Evolutionary conservation across 2,113 vertebrate genomes (phyloP), one percentile per base, ranked within the genome.

Genomic region (Galbula dea): DNA sequence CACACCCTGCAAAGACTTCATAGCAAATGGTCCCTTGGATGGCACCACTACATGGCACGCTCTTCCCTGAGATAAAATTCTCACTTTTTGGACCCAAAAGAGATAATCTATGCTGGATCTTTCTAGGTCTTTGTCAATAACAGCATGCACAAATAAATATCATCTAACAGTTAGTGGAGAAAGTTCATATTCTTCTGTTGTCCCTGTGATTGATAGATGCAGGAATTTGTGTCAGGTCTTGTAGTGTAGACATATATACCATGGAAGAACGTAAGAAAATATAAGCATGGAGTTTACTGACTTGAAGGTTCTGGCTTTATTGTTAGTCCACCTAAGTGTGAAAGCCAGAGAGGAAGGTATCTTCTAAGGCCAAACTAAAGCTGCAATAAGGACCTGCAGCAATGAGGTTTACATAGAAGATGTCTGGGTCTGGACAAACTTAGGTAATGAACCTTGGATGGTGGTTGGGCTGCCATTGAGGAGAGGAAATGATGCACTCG

Each of bases 401-500:
- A 43, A 15, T 9, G 58, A 27, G 6, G 4, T 39, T 55, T 63
- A 46, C 81, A n/a, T 34, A 54, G 48, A 24, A 41, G 41, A 34
- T 0, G 2, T 14, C 51, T 57, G 51, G 34, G 34, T 43, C 58
- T 41, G 29, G n/a, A 57, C n/a, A n/a, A 45, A 32, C 9, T 12
- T 32, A 5, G 6, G 23, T 57, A 37, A 26, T 37, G 48, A 45
- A 16, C 32, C 23, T 55, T 8, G 16, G 20, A 8, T 12, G 15
- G 19, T 15, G 41, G 15, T 7, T 29, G 30, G 12, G 29, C 12
- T 66, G 51, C 51, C 41, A 15, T 6, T 9, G 20, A 57, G 34
- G 41, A 57, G 41, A 57, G 19, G 18, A 57, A 29, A 19, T 19
- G 7, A n/a, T 9, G 3, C 1, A 1, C 36, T 59, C 1, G 4